Evolutionary conservation across 2,888 invertebrate genomes (phyloP).

Genomic region (Tyria jacobaeae): DNA sequence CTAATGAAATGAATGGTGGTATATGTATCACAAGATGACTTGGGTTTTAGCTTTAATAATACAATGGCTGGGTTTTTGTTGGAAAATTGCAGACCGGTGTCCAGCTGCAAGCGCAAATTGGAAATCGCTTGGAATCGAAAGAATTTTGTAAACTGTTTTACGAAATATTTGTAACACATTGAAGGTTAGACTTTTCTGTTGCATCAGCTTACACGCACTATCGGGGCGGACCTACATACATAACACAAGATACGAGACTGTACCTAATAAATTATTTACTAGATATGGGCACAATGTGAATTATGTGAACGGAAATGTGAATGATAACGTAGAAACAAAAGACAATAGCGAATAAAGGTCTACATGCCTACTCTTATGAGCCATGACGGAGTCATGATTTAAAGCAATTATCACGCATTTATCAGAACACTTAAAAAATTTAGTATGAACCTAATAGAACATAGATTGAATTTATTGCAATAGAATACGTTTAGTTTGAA

Average conservation of each 20-base stretch:
- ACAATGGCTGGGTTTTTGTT: too few relatives aligned
- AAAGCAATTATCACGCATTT: slow-evolving; percentile 34
- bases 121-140: too few relatives aligned
- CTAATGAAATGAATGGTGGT: too few relatives aligned
- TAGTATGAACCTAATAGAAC: background rate
- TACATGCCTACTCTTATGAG: slow-evolving; percentile 16
- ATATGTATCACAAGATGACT: too few relatives aligned
- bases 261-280: slow-evolving; percentile 16
- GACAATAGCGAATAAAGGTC: slow-evolving; percentile 24
- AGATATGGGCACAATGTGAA: slow-evolving; percentile 12
- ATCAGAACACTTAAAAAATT: background rate
- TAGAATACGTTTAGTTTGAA: too few relatives aligned
- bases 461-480: too few relatives aligned
- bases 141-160: background rate
- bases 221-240: slow-evolving; percentile 9
- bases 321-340: slow-evolving; percentile 18
- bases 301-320: slow-evolving; percentile 15
- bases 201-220: background rate
- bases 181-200: slow-evolving; percentile 1
- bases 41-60: too few relatives aligned
- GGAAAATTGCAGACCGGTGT: too few relatives aligned
- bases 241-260: slow-evolving; percentile 11
- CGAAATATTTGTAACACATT: background rate
- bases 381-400: slow-evolving; percentile 23
- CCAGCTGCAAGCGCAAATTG: too few relatives aligned